A percentile compares a stretch with the other conserved stretches of the same genome.
Conservation (phyloP, 2,797 vertebrate species). For the Alectoris magna region DNA sequence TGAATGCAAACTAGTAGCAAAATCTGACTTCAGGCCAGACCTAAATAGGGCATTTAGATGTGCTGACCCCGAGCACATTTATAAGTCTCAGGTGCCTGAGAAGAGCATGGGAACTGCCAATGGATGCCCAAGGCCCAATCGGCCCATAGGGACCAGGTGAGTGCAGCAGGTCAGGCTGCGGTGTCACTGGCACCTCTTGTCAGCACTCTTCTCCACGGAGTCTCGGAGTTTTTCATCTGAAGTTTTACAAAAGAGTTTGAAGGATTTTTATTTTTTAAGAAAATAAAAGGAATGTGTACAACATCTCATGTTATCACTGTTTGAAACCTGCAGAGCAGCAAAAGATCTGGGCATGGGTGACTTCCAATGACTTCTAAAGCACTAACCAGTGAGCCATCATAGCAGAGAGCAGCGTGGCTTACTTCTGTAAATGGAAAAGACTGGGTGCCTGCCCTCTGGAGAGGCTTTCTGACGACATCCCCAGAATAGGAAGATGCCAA, state of each 20-base stretch:
- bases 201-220: neutral
- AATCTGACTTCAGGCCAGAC: neutral
- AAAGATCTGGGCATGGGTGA: neutral
- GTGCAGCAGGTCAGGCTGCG: neutral
- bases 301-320: neutral
- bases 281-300: neutral
- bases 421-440: neutral
- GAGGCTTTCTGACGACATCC: neutral
- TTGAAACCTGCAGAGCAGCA: neutral
- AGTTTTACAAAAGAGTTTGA: neutral
- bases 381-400: rapidly evolving
- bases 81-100: neutral
- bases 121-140: neutral
- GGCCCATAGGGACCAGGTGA: rapidly evolving
- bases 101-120: neutral
- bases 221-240: neutral
- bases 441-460: neutral
- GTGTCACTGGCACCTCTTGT: neutral
- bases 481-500: neutral
- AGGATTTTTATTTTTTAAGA: neutral
- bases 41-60: neutral
- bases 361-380: neutral
- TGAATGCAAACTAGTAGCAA: neutral
- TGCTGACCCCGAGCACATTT: neutral
- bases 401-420: neutral